Evolutionary conservation across 2,888 invertebrate genomes (phyloP), one percentile per base, ranked within the genome.

Genomic region (Caradrina kadenii): DNA sequence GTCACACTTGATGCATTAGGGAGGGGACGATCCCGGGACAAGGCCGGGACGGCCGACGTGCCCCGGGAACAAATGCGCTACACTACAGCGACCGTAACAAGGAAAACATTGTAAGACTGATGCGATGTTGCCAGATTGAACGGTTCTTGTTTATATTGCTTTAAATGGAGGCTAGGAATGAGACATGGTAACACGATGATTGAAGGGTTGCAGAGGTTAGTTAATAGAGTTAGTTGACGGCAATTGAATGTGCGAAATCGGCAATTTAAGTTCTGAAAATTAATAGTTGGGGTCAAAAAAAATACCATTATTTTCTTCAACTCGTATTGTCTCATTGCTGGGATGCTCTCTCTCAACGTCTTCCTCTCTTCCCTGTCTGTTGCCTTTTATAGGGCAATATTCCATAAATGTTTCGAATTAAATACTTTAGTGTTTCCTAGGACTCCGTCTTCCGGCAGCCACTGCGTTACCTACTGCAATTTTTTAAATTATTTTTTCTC

Each of bases 1-100:
- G 81, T 81, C 79, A 75, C 81, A 63, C 35, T 69, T 84, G 76
- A 85, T 84, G 71, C 72, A 84, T 81, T 62, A 71, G 70, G 61
- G 69, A 64, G 42, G 59, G 63, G 66, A 64, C 69, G 59, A 60
- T 54, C 49, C 59, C 58, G 67, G 69, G 49, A 78, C 55, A 69
- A 55, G 70, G 63, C 54, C 56, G 73, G 66, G 64, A 73, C 26
- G 31, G 35, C n/a, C 58, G 68, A 80, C 78, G 79, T 79, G 79
- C 63, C 35, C 64, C 63, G 78, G 68, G 65, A 68, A 72, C 65
- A 56, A 79, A 79, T 79, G 59, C 22, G 59, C 42, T 59, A 50
- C 53, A 66, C 66, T 50, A 69, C 42, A 55, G 63, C 48, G 7
- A 26, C 56, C 5, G 63, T 58, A 68, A 80, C 72, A 80, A 76